Percentiles rank a stretch among this genome's conserved stretches.
These are phyloP conservation scores for Macquaria australasica DNA, from an alignment of 2,113 vertebrate genomes.

Conservation along the genomic window DNA sequence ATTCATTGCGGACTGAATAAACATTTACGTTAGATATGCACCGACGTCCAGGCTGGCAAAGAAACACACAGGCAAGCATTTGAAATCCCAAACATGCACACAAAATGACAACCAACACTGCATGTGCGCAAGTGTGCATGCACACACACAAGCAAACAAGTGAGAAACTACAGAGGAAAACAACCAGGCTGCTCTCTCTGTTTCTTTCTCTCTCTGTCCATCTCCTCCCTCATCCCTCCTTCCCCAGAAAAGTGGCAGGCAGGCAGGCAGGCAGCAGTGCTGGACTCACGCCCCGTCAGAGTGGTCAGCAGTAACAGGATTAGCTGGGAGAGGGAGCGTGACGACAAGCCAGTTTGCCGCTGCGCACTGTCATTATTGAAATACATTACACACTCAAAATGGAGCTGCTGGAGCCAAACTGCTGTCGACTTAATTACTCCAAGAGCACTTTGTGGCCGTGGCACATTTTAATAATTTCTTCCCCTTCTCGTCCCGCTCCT, in stretches of 20 bases:
- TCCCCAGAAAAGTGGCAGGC: conserved; percentile 30
- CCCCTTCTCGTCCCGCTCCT: conserved; percentile 42
- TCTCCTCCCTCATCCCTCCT: conserved; percentile 26
- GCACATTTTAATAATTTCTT: conserved; percentile 76
- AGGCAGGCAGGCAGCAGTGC: conserved; percentile 32
- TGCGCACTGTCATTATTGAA: conserved; percentile 74
- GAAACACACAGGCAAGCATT: conserved; percentile 31
- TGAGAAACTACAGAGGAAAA: conserved; percentile 24
- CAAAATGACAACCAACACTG: conserved; percentile 1
- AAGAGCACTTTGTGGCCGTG: conserved; percentile 67
- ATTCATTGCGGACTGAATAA: conserved; percentile 61
- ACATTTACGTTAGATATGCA: conserved; percentile 58
- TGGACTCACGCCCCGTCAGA: conserved; percentile 60
- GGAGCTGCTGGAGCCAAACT: conserved; percentile 73
- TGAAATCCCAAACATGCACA: conserved; percentile 14
- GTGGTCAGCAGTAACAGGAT: conserved; percentile 80
- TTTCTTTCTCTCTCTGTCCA: conserved; percentile 7
- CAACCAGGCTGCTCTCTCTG: conserved; percentile 17
- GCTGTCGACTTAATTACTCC: conserved; percentile 79
- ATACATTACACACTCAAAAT: conserved; percentile 76
- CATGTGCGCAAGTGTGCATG: not conserved
- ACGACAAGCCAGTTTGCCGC: conserved; percentile 71
- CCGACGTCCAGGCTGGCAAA: conserved; percentile 6
- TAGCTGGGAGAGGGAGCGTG: conserved; percentile 71
- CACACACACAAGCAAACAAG: conserved; percentile 10